Percentiles rank a stretch among this genome's conserved stretches.
These are phyloP conservation scores for Zaprionus taronus DNA, from an alignment of 1,140 invertebrate species.

Conservation along the genomic window DNA sequence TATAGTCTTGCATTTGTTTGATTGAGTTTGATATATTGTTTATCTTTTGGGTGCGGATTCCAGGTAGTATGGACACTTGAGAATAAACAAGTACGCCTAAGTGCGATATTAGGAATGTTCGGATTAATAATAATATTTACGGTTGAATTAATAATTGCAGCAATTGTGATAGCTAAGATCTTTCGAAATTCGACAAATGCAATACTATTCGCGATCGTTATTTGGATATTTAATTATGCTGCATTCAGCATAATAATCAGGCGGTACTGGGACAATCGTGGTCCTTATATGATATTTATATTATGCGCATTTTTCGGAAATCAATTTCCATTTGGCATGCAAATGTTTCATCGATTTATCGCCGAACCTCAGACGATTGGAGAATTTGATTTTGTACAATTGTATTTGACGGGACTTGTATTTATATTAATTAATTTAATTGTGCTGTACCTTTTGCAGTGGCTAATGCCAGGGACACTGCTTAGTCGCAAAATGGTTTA, in stretches of 20 bases:
- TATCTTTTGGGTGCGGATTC: conserved; percentile 6
- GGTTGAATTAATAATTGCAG: conserved; percentile 55
- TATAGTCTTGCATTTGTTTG: background rate
- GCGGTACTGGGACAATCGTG: conserved; percentile 50
- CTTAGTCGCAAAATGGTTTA: conserved; percentile 48
- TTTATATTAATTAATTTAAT: conserved; percentile 28
- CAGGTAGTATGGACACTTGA: conserved; percentile 42
- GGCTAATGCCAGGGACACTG: conserved; percentile 52
- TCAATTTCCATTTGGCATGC: conserved; percentile 59
- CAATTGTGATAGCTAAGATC: conserved; percentile 57
- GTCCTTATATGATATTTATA: conserved; percentile 49
- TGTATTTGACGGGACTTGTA: conserved; percentile 35
- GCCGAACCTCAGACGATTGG: conserved; percentile 7
- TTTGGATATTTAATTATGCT: conserved; percentile 70
- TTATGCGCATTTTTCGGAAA: conserved; percentile 65
- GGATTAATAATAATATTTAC: conserved; percentile 48
- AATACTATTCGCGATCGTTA: conserved; percentile 46
- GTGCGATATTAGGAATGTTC: conserved; percentile 16
- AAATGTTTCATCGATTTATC: conserved; percentile 37
- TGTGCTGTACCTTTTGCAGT: conserved; percentile 49
- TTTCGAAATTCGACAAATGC: conserved; percentile 51
- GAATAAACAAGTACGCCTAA: background rate
- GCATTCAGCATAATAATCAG: conserved; percentile 58
- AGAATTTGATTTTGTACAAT: conserved; percentile 21
- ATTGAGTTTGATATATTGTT: background rate